Evolutionary conservation across 2,113 vertebrate genomes (phyloP).

Genomic region (Cynocephalus volans): DNA sequence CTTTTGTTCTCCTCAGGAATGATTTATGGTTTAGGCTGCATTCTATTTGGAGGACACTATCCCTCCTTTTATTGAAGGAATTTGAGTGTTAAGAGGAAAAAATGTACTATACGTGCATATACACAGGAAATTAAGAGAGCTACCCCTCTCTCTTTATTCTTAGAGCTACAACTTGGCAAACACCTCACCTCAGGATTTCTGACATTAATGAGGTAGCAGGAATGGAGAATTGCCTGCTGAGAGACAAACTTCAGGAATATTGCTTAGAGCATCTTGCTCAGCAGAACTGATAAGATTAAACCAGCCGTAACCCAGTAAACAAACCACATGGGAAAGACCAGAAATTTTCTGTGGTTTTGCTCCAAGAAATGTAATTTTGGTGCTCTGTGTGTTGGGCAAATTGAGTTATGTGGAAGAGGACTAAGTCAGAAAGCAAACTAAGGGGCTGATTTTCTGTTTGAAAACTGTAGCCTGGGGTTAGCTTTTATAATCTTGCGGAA

Average conservation of each 20-base stretch:
- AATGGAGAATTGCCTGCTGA: constrained; percentile 62
- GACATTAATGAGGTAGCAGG: constrained; percentile 79
- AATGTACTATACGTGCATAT: background rate
- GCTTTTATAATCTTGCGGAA: constrained; percentile 9
- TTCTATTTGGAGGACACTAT: background rate
- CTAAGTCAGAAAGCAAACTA: constrained; percentile 62
- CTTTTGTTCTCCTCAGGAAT: background rate
- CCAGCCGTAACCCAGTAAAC: constrained; percentile 57
- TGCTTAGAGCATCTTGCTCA: constrained; percentile 1
- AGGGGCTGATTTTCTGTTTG: constrained; percentile 52
- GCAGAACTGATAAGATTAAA: constrained; percentile 80
- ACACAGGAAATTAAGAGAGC: background rate
- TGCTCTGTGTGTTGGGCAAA: background rate
- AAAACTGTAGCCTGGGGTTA: constrained; percentile 40
- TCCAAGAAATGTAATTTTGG: constrained; percentile 55
- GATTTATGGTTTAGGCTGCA: background rate
- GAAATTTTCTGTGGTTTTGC: constrained; percentile 7
- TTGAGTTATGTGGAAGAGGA: background rate
- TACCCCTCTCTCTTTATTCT: background rate
- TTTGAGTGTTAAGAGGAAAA: background rate
- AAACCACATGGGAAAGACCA: constrained; percentile 64
- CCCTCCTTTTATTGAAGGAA: background rate
- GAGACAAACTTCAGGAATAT: constrained; percentile 45
- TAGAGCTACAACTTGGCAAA: constrained; percentile 38
- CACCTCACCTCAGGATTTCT: constrained; percentile 60